Evolutionary conservation across 2,113 vertebrate species (phyloP), one percentile per base, ranked within the genome.

Genomic region (Marmota flaviventris): DNA sequence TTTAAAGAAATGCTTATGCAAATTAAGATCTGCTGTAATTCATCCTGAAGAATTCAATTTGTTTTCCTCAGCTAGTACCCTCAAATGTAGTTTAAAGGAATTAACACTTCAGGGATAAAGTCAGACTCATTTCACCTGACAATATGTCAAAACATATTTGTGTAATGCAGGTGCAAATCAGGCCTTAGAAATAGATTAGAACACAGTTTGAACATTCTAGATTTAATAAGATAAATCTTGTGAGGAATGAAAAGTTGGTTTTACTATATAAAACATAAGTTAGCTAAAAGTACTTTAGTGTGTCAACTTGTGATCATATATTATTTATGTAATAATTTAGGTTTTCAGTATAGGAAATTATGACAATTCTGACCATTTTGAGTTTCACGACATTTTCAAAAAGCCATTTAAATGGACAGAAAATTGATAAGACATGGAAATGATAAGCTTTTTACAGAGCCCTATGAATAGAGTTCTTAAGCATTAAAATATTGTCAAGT

Each of bases 121-220:
- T 32, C 24, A 53, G 9, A 89, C 72, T 78, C 81, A 83, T 58
- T 95, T 92, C 29, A 75, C 69, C 29, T 76, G 94, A 85, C 20
- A 91, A 93, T 65, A 78, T 25, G 58, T 70, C 77, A 92, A 58
- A 96, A 45, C 27, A 17, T n/a, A 77, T 69, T 93, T 95, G 27
- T 87, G 34, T 24, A 89, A 34, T 87, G 48, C 58, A 82, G 39
- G 67, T 69, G 3, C 17, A 18, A 81, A 63, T 48, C 12, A 84
- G 17, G 32, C 8, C 65, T 91, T 53, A 25, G 34, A 96, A 87
- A 92, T 88, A 45, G 45, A 45, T 45, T 8, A 45, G 45, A 45
- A 45, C 45, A 45, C 45, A 45, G 45, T 45, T 45, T 45, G 45
- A 45, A 45, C 45, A 45, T 45, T 45, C 45, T 45, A 8, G 45